phyloP scores from a whole-genome alignment of 1,140 invertebrate genomes.

The Ectropis grisescens region DNA sequence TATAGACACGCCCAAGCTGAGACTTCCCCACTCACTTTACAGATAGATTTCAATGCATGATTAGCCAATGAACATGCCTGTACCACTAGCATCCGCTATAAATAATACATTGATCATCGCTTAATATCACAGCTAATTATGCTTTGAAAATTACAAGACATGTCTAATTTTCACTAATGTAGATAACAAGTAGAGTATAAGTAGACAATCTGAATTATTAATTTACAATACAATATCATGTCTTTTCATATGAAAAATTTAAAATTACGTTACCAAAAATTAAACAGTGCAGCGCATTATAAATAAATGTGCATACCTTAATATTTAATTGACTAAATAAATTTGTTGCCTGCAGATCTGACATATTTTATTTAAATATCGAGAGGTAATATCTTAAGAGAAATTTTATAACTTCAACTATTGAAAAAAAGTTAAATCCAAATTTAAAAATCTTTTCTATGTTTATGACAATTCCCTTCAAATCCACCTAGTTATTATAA shows the following conservation, averaged over 20 bases:
- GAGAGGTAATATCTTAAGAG: conserved; percentile 69
- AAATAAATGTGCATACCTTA: conserved; percentile 72
- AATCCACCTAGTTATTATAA: conserved; percentile 63
- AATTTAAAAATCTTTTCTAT: conserved; percentile 68
- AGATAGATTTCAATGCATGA: conserved; percentile 69
- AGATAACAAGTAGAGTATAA: conserved; percentile 69
- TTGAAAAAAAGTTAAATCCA: conserved; percentile 68
- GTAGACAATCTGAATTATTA: conserved; percentile 69
- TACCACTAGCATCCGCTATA: conserved; percentile 65
- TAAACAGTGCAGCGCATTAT: conserved; percentile 71
- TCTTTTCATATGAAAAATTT: conserved; percentile 69
- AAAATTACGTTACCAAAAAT: conserved; percentile 70
- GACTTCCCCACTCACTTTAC: conserved; percentile 56
- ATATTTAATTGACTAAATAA: conserved; percentile 73
- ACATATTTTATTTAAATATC: conserved; percentile 69
- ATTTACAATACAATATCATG: conserved; percentile 70
- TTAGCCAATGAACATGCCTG: conserved; percentile 67
- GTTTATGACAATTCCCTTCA: conserved; percentile 66
- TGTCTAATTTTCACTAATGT: conserved; percentile 70
- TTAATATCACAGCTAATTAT: conserved; percentile 71
- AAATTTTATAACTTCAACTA: conserved; percentile 68
- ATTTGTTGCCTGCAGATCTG: conserved; percentile 72
- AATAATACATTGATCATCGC: conserved; percentile 66
- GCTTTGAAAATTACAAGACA: conserved; percentile 70
- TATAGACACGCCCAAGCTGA: conserved; percentile 65